Base-by-base conservation (phyloP, 2,113 vertebrate species). In the Cygnus atratus region DNA sequence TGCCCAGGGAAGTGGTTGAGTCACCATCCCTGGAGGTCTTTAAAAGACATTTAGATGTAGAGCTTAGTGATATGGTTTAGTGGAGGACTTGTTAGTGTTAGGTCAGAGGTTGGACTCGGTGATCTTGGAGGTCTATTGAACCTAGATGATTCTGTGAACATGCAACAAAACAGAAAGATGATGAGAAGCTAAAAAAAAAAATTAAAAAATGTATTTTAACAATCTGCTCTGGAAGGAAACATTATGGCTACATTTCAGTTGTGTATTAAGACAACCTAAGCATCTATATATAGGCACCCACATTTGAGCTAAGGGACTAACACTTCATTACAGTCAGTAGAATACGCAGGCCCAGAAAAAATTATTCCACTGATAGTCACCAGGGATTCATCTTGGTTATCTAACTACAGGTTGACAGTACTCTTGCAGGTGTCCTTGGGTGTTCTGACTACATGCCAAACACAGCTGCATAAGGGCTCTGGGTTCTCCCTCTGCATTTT, bases 201-300 rank as follows among this genome's bases (percentile, higher is more conserved):
- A 35, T 11, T 44, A 21, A 13, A 41, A 41, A 41, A 41, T 41
- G 20, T 48, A 48, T 48, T 48, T 48, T 48, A 48, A 48, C 46
- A 48, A 48, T 48, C 46, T 29, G 17, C 13, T 63, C 59, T 39
- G 71, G 48, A 76, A 83, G 52, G 62, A 75, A 68, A 43, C 6
- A 17, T 10, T 6, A 71, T 12, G 21, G 21, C 31, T 50, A 35
- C 13, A 21, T 75, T 79, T 67, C 52, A 61, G 46, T 6, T 48
- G 29, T 13, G 5, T 22, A 8, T 65, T 83, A 88, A 75, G n/a
- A n/a, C 13, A 44, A 39, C 6, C 0, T 54, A 77, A 72, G 22
- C 29, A 13, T 25, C 26, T 78, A 4, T 0, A 0, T 6, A 71
- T 13, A 43, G 16, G 59, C 24, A 59, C 31, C 6, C 4, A 7